phyloP scores from a whole-genome alignment of 2,797 vertebrate genomes.

The Microctenopoma steveboyesi region DNA sequence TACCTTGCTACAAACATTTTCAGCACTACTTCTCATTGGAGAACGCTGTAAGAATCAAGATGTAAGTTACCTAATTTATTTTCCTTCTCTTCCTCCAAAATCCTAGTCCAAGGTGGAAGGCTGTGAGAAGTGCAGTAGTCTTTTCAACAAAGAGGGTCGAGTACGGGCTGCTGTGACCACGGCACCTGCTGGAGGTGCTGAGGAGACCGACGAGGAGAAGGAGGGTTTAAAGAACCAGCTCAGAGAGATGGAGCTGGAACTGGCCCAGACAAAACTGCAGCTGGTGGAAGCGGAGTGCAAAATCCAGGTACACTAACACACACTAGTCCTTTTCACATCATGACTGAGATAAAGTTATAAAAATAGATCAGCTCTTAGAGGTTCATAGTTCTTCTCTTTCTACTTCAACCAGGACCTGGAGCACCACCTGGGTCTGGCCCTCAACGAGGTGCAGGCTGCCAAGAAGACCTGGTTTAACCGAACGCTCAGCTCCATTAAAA shows the following conservation, averaged over 20 bases:
- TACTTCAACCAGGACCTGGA: conserved; percentile 90
- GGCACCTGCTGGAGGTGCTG: conserved; percentile 75
- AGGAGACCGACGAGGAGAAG: conserved; percentile 95
- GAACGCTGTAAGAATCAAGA: conserved; percentile 73
- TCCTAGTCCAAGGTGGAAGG: conserved; percentile 93
- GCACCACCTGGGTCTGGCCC: conserved; percentile 94
- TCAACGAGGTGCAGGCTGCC: conserved; percentile 97
- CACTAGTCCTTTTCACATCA: conserved; percentile 4
- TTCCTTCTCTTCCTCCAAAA: neutral
- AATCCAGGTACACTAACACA: conserved; percentile 88
- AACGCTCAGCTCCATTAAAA: conserved; percentile 98
- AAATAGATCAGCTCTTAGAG: neutral
- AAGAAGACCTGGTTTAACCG: conserved; percentile 99
- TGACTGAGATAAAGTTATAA: neutral
- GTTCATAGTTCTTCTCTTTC: neutral
- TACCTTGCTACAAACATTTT: no score
- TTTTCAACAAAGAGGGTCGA: conserved; percentile 94
- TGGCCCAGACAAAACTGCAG: conserved; percentile 98
- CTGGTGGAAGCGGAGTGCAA: conserved; percentile 98
- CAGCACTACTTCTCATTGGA: no score
- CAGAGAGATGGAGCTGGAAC: conserved; percentile 97
- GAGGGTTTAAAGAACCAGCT: conserved; percentile 94
- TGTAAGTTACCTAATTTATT: no score
- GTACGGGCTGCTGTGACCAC: conserved; percentile 80
- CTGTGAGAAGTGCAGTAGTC: conserved; percentile 94